Evolutionary conservation across 2,888 invertebrate species (phyloP).

Genomic region (Drosophila anceps): DNA sequence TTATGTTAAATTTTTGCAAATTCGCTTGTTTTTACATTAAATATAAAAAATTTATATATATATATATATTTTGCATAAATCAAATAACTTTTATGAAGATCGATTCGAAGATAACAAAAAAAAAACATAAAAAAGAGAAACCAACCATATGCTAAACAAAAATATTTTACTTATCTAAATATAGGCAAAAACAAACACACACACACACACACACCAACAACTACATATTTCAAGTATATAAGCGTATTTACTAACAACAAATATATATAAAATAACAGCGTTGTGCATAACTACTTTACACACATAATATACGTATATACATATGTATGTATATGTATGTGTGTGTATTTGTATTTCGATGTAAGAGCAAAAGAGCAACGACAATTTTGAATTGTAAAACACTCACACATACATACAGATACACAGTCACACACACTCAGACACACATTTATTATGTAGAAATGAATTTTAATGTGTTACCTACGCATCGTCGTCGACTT

Average conservation of each 20-base stretch:
- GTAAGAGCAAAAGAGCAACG: slow-evolving; percentile 49
- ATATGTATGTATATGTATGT: slow-evolving; percentile 14
- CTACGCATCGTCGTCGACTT: slow-evolving; percentile 65
- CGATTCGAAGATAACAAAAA: slow-evolving; percentile 34
- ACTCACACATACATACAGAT: slow-evolving; percentile 25
- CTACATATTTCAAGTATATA: slow-evolving; percentile 51
- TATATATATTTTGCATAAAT: slow-evolving; percentile 38
- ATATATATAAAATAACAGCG: slow-evolving; percentile 25
- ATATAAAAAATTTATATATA: neutral
- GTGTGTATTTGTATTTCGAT: slow-evolving; percentile 50
- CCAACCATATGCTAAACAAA: slow-evolving; percentile 34
- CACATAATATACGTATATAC: slow-evolving; percentile 20
- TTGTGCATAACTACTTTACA: slow-evolving; percentile 41
- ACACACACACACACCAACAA: slow-evolving; percentile 19
- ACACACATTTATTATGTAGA: slow-evolving; percentile 64
- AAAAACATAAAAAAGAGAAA: slow-evolving; percentile 27
- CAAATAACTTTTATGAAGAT: slow-evolving; percentile 40
- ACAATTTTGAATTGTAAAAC: slow-evolving; percentile 62
- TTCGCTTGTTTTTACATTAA: slow-evolving; percentile 42
- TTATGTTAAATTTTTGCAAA: slow-evolving; percentile 50
- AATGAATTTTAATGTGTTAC: slow-evolving; percentile 76
- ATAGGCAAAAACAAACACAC: slow-evolving; percentile 32
- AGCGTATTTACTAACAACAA: slow-evolving; percentile 44
- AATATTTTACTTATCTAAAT: slow-evolving; percentile 51
- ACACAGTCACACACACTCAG: slow-evolving; percentile 18